Conservation (phyloP, 2,888 invertebrate species). For the Sturmia bella region DNA sequence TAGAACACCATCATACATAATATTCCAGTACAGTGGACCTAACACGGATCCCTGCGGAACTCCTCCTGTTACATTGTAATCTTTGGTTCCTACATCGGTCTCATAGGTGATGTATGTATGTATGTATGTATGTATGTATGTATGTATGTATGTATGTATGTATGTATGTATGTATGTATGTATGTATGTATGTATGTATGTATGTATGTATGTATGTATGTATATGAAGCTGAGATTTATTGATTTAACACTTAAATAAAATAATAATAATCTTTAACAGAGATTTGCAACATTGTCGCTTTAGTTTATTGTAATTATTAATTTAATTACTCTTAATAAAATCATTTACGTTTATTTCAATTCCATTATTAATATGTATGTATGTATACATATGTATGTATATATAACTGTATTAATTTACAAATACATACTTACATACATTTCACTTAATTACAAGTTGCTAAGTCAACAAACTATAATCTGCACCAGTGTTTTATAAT, state of each 20-base stretch:
- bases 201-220: not conserved
- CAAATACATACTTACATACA: too few relatives aligned
- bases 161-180: not conserved
- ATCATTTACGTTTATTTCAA: slow-evolving; percentile 16
- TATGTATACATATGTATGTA: too few relatives aligned
- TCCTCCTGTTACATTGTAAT: too few relatives aligned
- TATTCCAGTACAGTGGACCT: too few relatives aligned
- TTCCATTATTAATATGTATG: not conserved
- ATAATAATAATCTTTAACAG: not conserved
- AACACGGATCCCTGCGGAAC: too few relatives aligned
- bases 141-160: not conserved
- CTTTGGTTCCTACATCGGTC: too few relatives aligned
- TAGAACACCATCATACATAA: too few relatives aligned
- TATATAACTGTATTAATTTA: slow-evolving; percentile 5
- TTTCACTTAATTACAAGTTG: slow-evolving; percentile 48
- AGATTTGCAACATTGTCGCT: not conserved
- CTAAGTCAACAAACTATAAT: slow-evolving; percentile 68
- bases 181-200: not conserved
- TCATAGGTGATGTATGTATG: not conserved
- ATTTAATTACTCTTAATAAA: slow-evolving; percentile 19
- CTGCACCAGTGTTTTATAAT: slow-evolving; percentile 36
- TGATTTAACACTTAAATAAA: not conserved
- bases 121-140: not conserved
- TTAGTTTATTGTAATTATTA: slow-evolving; percentile 13
- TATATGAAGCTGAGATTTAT: not conserved